Evolutionary conservation across 1,140 invertebrate species (phyloP).

Genomic region (Hydropsyche tenuis): DNA sequence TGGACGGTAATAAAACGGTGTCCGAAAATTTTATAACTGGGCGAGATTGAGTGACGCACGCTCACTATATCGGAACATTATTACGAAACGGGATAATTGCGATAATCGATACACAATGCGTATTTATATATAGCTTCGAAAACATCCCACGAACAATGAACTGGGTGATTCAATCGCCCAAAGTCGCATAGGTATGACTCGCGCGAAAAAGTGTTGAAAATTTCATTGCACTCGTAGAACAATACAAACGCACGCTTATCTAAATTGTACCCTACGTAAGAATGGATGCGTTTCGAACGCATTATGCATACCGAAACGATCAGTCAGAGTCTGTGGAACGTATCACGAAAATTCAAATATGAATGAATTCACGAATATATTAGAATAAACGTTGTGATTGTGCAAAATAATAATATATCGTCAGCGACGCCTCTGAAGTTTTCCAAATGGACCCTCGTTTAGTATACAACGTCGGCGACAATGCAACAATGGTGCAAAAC

Average conservation of each 20-base stretch:
- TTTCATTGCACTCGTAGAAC: not conserved
- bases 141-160: too few species aligned
- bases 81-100: too few species aligned
- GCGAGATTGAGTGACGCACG: not conserved
- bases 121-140: too few species aligned
- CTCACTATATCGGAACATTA: too few species aligned
- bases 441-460: too few species aligned
- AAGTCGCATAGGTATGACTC: not conserved
- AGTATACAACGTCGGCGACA: too few species aligned
- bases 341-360: too few species aligned
- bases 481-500: slow-evolving; percentile 1
- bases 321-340: not conserved
- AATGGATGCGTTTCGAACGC: not conserved
- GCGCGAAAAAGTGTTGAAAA: not conserved
- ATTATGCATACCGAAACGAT: slow-evolving; percentile 20
- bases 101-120: too few species aligned
- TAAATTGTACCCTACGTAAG: not conserved
- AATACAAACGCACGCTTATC: not conserved
- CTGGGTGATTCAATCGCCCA: not conserved
- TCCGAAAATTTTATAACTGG: not conserved
- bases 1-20: not conserved
- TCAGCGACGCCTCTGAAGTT: too few species aligned
- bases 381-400: too few species aligned
- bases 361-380: too few species aligned
- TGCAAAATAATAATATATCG: too few species aligned